These are phyloP conservation scores for Proterorhinus semilunaris DNA, from an alignment of 2,113 vertebrate genomes.

Conservation along the genomic window DNA sequence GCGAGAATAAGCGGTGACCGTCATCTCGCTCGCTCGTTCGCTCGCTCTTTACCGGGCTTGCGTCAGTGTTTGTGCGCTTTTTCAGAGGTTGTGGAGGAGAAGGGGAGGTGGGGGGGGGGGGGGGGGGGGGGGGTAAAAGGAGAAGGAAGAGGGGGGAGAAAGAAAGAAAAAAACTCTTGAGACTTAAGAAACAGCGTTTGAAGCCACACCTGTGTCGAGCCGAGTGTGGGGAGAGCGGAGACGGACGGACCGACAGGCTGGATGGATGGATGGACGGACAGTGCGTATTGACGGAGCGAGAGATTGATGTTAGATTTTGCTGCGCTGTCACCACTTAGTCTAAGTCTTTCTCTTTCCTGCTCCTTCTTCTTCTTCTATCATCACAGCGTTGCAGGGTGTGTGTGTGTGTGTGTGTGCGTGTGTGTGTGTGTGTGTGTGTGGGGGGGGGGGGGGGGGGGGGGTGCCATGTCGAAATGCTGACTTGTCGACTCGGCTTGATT, in stretches of 20 bases:
- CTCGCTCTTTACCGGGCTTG: constrained; percentile 30
- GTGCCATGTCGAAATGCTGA: constrained; percentile 56
- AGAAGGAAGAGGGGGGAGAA: background rate
- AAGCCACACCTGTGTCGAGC: constrained; percentile 67
- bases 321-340: constrained; percentile 41
- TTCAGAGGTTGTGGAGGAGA: constrained; percentile 10
- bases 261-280: constrained; percentile 5
- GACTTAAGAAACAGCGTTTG: constrained; percentile 30
- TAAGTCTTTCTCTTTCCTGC: constrained; percentile 35
- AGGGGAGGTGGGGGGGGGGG: constrained; percentile 14
- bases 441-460: constrained; percentile 7
- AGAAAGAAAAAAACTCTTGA: constrained; percentile 4
- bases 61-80: constrained; percentile 65
- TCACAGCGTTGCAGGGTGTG: constrained; percentile 59
- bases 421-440: no score
- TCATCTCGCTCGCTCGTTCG: constrained; percentile 48
- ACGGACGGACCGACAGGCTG: constrained; percentile 27
- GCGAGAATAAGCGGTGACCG: constrained; percentile 64
- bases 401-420: no score
- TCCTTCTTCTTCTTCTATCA: no score
- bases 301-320: constrained; percentile 32
- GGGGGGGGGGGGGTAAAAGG: background rate
- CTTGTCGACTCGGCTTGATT: constrained; percentile 61
- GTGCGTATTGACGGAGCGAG: constrained; percentile 12
- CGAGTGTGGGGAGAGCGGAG: constrained; percentile 2